Evolutionary conservation across 2,888 invertebrate species (phyloP), one percentile per base, ranked within the genome.

Genomic region (Pteria penguin): DNA sequence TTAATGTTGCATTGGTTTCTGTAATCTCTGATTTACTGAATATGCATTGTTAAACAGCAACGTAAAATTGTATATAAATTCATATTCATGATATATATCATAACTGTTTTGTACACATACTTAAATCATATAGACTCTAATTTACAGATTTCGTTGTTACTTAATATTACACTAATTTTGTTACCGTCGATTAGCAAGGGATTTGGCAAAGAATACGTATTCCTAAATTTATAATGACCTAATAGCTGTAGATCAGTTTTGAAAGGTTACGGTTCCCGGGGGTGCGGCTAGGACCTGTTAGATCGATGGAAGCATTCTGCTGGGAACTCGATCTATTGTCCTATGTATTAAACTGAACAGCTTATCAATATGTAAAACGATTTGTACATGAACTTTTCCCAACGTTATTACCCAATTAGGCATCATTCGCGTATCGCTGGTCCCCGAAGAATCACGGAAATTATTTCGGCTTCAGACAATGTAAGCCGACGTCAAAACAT

Each of bases 341-440:
- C 31, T 68, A 32, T 68, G 33, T 68, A 68, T 68, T 68, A 52
- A 57, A 68, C 55, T 29, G 31, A 68, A 32, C 68, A 68, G 54
- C 55, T 68, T 55, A 68, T 68, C 68, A 33, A 55, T 52, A 31
- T 22, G 55, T 31, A 24, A 29, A 57, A 57, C n/a, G 68, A 14
- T 22, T 24, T 57, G 26, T 57, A 32, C 68, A 68, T 57, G 57
- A 2, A 52, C n/a, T 33, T 55, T 57, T 22, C 57, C 31, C 26
- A 57, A 57, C 33, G 52, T 68, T 57, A 33, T 68, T 68, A 68
- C 68, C 57, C 68, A 68, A 68, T 68, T 68, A 68, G 26, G 57
- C 68, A 33, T 32, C 26, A 68, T 32, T 29, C 32, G 55, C 52
- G 57, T 68, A 52, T 68, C 68, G 32, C 57, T 57, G 29, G 31